Conservation (phyloP, 1,140 invertebrate species). For the Trachelipus rathkii region DNA sequence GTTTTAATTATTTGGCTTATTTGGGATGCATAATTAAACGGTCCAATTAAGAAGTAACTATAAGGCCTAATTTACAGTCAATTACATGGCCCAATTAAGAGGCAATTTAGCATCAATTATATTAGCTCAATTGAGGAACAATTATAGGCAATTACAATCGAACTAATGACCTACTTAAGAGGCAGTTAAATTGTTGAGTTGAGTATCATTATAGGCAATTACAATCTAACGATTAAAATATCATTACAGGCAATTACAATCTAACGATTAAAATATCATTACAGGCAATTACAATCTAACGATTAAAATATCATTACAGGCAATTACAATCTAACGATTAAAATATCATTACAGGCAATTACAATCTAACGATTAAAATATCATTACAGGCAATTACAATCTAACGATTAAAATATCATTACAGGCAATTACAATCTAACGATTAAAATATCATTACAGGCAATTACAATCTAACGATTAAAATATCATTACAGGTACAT, state of each 20-base stretch:
- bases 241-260: constrained; percentile 24
- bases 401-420: background rate
- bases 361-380: background rate
- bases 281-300: constrained; percentile 23
- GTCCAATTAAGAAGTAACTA: no score
- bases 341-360: constrained; percentile 20
- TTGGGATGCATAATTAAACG: no score
- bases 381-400: constrained; percentile 24
- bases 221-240: background rate
- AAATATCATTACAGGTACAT: constrained; percentile 37
- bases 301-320: constrained; percentile 23
- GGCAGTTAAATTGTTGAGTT: no score
- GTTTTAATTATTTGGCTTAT: no score
- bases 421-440: constrained; percentile 23
- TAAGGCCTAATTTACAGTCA: no score
- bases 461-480: background rate
- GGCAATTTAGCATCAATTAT: no score
- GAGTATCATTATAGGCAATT: no score
- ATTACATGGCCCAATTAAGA: no score
- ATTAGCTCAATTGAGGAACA: no score
- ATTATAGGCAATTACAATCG: no score
- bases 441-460: background rate
- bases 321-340: background rate
- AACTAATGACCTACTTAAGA: no score
- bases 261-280: background rate